Percentiles rank a stretch among this genome's conserved stretches.
phyloP scores from a whole-genome alignment of 1,140 invertebrate genomes.

The Drosophila pseudoananassae region DNA sequence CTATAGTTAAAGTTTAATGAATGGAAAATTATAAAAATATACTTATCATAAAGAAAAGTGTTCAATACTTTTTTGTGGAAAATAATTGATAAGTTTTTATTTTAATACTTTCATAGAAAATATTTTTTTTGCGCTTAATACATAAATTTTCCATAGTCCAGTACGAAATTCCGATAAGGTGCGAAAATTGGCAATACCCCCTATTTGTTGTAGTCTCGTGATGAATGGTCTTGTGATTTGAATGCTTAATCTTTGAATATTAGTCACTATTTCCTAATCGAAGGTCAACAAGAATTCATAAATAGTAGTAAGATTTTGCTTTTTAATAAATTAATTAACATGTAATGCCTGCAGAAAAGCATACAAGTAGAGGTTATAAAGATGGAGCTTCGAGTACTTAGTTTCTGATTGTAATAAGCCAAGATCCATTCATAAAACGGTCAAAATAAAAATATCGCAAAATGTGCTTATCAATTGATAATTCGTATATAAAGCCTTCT shows the following conservation, averaged over 20 bases:
- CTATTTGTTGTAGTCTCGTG: not conserved
- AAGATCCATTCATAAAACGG: not conserved
- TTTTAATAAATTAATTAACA: not conserved
- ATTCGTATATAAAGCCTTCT: not conserved
- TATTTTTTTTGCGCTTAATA: too few relatives aligned
- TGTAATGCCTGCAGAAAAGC: not conserved
- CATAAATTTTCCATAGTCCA: not conserved
- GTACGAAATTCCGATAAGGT: too few relatives aligned
- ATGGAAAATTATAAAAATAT: too few relatives aligned
- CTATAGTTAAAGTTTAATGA: too few relatives aligned
- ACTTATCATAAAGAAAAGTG: too few relatives aligned
- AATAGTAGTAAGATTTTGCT: too few relatives aligned
- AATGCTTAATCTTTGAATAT: not conserved
- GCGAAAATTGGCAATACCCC: not conserved
- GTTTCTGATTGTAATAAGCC: not conserved
- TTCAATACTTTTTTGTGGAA: too few relatives aligned
- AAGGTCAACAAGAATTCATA: not conserved
- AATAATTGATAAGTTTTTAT: too few relatives aligned
- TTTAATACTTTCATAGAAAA: not conserved
- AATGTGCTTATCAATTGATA: not conserved
- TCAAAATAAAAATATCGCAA: not conserved
- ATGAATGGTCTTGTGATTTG: not conserved
- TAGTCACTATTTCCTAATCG: not conserved
- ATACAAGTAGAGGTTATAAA: not conserved
- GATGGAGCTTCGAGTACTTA: not conserved